phyloP scores from a whole-genome alignment of 2,797 vertebrate genomes.

The Apodemus agrarius region DNA sequence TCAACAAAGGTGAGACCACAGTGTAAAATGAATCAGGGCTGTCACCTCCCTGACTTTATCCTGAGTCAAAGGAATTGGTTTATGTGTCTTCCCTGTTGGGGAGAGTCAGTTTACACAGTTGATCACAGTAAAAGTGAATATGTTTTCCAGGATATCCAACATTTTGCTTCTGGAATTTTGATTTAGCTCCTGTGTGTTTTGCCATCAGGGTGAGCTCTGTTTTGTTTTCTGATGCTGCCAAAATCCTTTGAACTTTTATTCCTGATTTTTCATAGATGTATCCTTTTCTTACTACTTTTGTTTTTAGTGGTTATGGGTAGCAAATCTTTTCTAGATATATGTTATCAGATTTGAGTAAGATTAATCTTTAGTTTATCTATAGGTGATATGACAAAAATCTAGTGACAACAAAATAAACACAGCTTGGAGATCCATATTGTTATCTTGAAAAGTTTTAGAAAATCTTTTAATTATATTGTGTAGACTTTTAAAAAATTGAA shows the following conservation, averaged over 20 bases:
- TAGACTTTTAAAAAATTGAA: conserved; percentile 5
- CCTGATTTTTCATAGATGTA: conserved; percentile 8
- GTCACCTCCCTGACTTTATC: neutral
- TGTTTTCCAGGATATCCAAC: neutral
- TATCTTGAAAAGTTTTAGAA: conserved; percentile 38
- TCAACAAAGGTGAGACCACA: neutral
- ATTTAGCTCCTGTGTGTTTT: neutral
- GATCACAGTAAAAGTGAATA: conserved; percentile 43
- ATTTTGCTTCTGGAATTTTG: conserved; percentile 52
- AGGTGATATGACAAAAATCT: conserved; percentile 29
- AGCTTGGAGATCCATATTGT: neutral
- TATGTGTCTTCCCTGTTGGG: neutral
- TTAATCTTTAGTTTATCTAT: conserved; percentile 46
- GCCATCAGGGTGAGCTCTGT: neutral
- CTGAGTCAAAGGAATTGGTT: conserved; percentile 27
- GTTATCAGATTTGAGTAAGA: conserved; percentile 12
- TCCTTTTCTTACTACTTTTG: neutral
- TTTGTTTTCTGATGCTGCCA: conserved; percentile 2
- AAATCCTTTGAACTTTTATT: neutral
- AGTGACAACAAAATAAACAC: conserved; percentile 21
- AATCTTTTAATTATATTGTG: conserved; percentile 9
- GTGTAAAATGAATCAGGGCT: neutral
- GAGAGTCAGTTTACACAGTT: neutral
- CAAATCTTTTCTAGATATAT: conserved; percentile 50
- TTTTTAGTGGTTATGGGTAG: conserved; percentile 3